Evolutionary conservation across 2,888 invertebrate species (phyloP).

Genomic region (Julus scanicus): DNA sequence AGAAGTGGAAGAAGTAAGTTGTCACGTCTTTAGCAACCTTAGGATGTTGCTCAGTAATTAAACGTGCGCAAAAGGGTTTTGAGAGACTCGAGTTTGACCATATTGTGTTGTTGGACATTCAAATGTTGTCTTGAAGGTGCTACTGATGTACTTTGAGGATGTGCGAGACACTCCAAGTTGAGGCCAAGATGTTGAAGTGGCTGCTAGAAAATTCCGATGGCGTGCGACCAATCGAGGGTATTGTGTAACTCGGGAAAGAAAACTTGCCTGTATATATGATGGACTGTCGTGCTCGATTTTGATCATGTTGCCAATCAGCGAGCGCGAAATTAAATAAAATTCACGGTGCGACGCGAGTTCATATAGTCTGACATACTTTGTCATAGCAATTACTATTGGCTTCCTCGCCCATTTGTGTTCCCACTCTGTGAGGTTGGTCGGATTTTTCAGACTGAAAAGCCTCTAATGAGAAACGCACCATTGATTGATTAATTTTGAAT

Average conservation of each 20-base stretch:
- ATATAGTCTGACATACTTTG: slow-evolving; percentile 1
- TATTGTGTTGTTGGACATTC: too few species aligned
- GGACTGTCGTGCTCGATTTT: neutral
- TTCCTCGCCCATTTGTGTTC: slow-evolving; percentile 25
- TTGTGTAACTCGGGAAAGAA: neutral
- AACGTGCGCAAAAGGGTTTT: neutral
- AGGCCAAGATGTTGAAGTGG: neutral
- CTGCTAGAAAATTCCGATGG: slow-evolving; percentile 28
- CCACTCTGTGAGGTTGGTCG: neutral
- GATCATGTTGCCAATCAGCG: slow-evolving; percentile 18
- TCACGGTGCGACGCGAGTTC: neutral
- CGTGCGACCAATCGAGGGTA: neutral
- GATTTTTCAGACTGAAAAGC: slow-evolving; percentile 24
- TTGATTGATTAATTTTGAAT: slow-evolving; percentile 38
- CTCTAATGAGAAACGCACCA: slow-evolving; percentile 26
- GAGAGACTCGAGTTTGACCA: too few species aligned
- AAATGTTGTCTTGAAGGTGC: too few species aligned
- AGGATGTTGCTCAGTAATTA: neutral
- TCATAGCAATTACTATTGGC: slow-evolving; percentile 22
- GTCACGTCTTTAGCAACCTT: neutral
- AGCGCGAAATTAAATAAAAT: slow-evolving; percentile 32
- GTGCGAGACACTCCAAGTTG: too few species aligned
- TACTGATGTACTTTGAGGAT: too few species aligned
- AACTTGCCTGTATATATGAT: neutral
- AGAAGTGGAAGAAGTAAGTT: too few species aligned